Evolutionary conservation across 2,113 vertebrate species (phyloP).

Genomic region (Thamnaconus septentrionalis): DNA sequence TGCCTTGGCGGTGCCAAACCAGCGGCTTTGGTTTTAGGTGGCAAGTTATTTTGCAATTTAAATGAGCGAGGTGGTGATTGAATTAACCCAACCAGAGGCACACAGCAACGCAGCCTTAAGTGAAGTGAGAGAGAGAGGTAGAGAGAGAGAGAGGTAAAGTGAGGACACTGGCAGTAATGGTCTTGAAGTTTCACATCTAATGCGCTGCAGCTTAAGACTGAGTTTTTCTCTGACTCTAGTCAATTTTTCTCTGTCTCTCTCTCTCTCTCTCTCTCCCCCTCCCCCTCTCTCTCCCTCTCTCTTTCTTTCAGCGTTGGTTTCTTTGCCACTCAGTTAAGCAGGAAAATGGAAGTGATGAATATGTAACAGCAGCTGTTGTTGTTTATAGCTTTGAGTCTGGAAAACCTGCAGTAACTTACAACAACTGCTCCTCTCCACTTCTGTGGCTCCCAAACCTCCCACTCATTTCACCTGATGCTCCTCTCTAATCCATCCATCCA

Average conservation of each 20-base stretch:
- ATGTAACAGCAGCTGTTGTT: constrained; percentile 71
- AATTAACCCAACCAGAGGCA: constrained; percentile 45
- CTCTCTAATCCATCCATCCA: background rate
- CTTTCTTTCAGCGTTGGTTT: constrained; percentile 11
- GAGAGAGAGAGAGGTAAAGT: constrained; percentile 6
- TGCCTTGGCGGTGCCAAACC: constrained; percentile 26
- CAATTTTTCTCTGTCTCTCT: constrained; percentile 1
- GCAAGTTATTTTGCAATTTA: constrained; percentile 63
- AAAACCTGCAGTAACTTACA: constrained; percentile 38
- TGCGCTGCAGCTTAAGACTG: background rate
- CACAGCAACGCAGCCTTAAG: constrained; percentile 30
- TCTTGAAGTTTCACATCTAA: background rate
- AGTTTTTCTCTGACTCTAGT: no score
- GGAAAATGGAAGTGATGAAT: constrained; percentile 60
- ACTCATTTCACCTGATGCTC: background rate
- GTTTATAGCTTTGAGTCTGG: constrained; percentile 57
- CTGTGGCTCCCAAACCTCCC: constrained; percentile 15
- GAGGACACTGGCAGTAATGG: constrained; percentile 13
- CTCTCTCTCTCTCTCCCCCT: constrained; percentile 7
- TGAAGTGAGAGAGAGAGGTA: background rate
- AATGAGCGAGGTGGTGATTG: constrained; percentile 61
- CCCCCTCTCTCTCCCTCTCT: constrained; percentile 7
- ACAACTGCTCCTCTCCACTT: constrained; percentile 16
- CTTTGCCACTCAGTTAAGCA: constrained; percentile 42
- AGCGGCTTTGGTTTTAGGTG: constrained; percentile 29